phyloP scores from a whole-genome alignment of 2,888 invertebrate genomes.

The Eumerus sabulonum region DNA sequence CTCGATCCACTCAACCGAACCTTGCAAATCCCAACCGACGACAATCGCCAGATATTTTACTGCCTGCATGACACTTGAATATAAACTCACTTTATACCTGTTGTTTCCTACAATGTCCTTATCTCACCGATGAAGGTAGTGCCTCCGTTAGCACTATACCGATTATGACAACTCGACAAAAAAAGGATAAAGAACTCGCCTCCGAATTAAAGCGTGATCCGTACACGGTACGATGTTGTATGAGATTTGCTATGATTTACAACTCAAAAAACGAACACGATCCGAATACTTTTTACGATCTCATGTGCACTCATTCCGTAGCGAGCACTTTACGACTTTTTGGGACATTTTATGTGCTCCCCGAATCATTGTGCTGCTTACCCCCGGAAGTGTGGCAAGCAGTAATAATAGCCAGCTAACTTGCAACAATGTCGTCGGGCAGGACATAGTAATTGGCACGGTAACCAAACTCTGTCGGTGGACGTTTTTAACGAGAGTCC shows the following conservation, averaged over 20 bases:
- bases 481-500: no score
- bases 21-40: no score
- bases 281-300: slow-evolving; percentile 46
- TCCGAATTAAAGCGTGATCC: slow-evolving; percentile 22
- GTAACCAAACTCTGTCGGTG: no score
- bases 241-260: slow-evolving; percentile 55
- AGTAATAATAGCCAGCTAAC: background rate
- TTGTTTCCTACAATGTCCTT: no score
- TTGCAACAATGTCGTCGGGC: slow-evolving; percentile 42
- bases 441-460: background rate
- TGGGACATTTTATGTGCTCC: slow-evolving; percentile 42
- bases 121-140: background rate
- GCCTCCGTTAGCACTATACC: background rate
- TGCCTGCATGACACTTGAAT: no score
- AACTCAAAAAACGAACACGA: slow-evolving; percentile 15
- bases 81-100: no score
- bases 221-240: background rate
- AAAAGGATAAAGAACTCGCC: no score
- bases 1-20: no score
- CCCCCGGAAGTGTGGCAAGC: slow-evolving; percentile 31
- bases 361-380: slow-evolving; percentile 42
- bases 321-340: slow-evolving; percentile 53
- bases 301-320: slow-evolving; percentile 50
- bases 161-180: slow-evolving; percentile 41
- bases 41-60: no score